These are phyloP conservation scores for Drosophila nasuta DNA, from an alignment of 1,140 invertebrate species.

Conservation along the genomic window DNA sequence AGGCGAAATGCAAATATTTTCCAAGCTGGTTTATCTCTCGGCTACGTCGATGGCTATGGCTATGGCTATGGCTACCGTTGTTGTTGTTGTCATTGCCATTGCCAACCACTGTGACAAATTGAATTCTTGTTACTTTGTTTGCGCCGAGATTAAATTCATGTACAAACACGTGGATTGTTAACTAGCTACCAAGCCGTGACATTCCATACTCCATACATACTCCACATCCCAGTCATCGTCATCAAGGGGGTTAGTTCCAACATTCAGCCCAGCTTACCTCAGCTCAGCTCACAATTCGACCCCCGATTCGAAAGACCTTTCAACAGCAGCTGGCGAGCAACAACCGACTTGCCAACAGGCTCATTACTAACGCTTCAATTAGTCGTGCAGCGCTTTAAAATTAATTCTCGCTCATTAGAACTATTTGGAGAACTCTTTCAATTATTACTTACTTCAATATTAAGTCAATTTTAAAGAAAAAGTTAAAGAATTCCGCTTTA, in stretches of 20 bases:
- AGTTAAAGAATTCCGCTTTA: too few species aligned
- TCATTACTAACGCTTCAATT: conserved; percentile 71
- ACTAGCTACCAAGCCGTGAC: conserved; percentile 42
- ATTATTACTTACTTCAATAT: too few species aligned
- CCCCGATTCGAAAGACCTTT: conserved; percentile 21
- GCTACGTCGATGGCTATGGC: not conserved
- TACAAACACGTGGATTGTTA: conserved; percentile 70
- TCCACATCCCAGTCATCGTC: too few species aligned
- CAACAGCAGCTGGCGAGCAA: conserved; percentile 8
- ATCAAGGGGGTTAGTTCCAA: too few species aligned
- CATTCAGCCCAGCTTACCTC: too few species aligned
- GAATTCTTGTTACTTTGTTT: conserved; percentile 83
- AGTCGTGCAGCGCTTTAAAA: not conserved
- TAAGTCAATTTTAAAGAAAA: too few species aligned
- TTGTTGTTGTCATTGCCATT: conserved; percentile 9
- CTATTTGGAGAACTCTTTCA: conserved; percentile 14
- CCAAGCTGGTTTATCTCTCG: conserved; percentile 48
- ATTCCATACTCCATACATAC: too few species aligned
- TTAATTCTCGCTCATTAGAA: conserved; percentile 49
- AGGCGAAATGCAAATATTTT: conserved; percentile 76
- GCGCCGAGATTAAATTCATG: conserved; percentile 78
- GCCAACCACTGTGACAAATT: conserved; percentile 81
- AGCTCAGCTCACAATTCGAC: too few species aligned
- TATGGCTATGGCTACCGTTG: not conserved
- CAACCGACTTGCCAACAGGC: conserved; percentile 38